Base-by-base conservation (phyloP, 2,888 invertebrate species). In the Mimumesa dahlbomi region DNA sequence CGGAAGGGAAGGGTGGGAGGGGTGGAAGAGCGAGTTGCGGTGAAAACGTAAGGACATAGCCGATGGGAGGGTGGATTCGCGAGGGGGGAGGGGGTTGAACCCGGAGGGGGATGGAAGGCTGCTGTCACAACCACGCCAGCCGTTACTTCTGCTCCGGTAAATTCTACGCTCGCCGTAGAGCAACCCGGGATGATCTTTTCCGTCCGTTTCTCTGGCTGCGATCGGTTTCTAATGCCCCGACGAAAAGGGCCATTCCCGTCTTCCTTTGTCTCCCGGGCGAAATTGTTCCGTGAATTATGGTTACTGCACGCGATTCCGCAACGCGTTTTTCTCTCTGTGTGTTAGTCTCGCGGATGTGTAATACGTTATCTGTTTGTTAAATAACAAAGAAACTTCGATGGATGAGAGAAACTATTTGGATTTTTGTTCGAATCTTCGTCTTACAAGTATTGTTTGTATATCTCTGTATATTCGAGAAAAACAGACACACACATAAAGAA, bases 11-110 rank as follows among this genome's bases (percentile, higher is more conserved):
- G 68, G 29, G 38, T 18, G n/a, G n/a, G n/a, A n/a, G n/a, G n/a
- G n/a, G n/a, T n/a, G n/a, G n/a, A n/a, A n/a, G n/a, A n/a, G n/a
- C n/a, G n/a, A n/a, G n/a, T n/a, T 85, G 84, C 83, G 85, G 85
- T 84, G 82, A 83, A 83, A 85, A 82, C 82, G 81, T 62, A 82
- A 78, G 82, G 77, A 76, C 75, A 79, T n/a, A 75, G 77, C 73
- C 81, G 90, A 90, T 90, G 57, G 75, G 90, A 90, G 91, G 65
- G 59, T 68, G 34, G 40, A 29, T n/a, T 7, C 18, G 67, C 36
- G 57, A 49, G 56, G 67, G 54, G 71, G 53, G 54, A 48, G 86
- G 90, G 88, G 89, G 90, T 90, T 79, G 85, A 65, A 79, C 76
- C 73, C 62, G 66, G 75, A 75, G 75, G 66, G 75, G 76, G 75